These are phyloP conservation scores for Atherinomorus stipes DNA, from an alignment of 2,113 vertebrate species.

Conservation along the genomic window DNA sequence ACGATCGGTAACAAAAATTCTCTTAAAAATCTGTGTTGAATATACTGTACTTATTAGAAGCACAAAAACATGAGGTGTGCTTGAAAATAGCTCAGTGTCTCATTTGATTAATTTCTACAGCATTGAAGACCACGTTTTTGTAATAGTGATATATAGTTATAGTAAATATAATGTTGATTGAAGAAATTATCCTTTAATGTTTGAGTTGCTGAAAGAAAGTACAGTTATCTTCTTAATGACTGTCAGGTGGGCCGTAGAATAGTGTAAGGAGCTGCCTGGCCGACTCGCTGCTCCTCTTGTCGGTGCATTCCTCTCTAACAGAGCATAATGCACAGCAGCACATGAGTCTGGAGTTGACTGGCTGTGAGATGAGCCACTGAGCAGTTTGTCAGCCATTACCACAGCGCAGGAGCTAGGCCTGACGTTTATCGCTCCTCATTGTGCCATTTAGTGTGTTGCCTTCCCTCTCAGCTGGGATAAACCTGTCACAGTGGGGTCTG, in stretches of 20 bases:
- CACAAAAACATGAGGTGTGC: not conserved
- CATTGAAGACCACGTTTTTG: not conserved
- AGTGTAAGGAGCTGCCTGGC: not conserved
- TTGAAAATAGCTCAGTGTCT: not conserved
- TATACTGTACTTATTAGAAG: not conserved
- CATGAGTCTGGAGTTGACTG: slow-evolving; percentile 37
- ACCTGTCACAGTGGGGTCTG: slow-evolving; percentile 62
- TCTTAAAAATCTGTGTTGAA: not conserved
- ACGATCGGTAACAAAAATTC: not conserved
- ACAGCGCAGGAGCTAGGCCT: slow-evolving; percentile 30
- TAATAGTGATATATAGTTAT: not conserved
- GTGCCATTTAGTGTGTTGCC: slow-evolving; percentile 51
- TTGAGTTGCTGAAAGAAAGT: too few species aligned
- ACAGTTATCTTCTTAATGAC: not conserved
- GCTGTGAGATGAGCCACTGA: slow-evolving; percentile 53
- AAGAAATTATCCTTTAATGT: too few species aligned
- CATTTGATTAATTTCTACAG: not conserved
- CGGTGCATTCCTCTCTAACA: slow-evolving; percentile 18
- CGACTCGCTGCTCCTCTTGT: slow-evolving; percentile 9
- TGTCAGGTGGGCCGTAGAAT: slow-evolving; percentile 13
- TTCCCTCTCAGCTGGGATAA: slow-evolving; percentile 62
- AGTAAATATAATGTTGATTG: not conserved
- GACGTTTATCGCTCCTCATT: slow-evolving; percentile 66
- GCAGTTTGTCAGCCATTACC: slow-evolving; percentile 66
- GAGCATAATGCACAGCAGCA: slow-evolving; percentile 32